These are phyloP conservation scores for Junco hyemalis DNA, from an alignment of 2,113 vertebrate species.

Conservation along the genomic window DNA sequence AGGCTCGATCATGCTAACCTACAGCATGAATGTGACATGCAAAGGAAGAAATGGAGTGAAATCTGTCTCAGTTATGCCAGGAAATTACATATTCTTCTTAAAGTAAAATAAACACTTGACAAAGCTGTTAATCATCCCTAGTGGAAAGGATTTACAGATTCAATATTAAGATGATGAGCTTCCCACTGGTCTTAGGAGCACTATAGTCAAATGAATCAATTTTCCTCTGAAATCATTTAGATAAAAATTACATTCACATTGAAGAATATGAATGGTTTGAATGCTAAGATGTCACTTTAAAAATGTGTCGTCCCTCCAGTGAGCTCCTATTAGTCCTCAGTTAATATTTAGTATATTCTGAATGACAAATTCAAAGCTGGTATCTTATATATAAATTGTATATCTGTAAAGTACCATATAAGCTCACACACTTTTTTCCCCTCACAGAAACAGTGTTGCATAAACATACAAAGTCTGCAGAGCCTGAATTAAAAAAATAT, in stretches of 20 bases:
- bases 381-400: neutral
- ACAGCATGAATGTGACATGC: slow-evolving; percentile 54
- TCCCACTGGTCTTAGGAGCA: slow-evolving; percentile 77
- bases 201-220: slow-evolving; percentile 79
- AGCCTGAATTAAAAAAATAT: neutral
- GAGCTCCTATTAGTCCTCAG: slow-evolving; percentile 50
- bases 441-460: neutral
- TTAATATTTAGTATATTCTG: slow-evolving; percentile 65
- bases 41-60: slow-evolving; percentile 56
- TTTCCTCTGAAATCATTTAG: slow-evolving; percentile 77
- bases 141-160: slow-evolving; percentile 80
- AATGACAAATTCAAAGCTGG: slow-evolving; percentile 39
- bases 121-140: slow-evolving; percentile 81
- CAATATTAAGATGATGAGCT: slow-evolving; percentile 81
- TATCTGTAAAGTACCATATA: neutral
- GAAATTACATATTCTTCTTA: slow-evolving; percentile 80
- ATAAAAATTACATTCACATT: slow-evolving; percentile 74
- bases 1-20: slow-evolving; percentile 69
- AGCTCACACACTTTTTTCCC: neutral
- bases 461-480: neutral
- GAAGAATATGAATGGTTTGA: slow-evolving; percentile 71
- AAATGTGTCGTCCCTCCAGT: slow-evolving; percentile 55
- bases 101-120: slow-evolving; percentile 83
- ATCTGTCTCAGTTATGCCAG: slow-evolving; percentile 70
- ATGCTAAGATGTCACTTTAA: slow-evolving; percentile 75